A percentile compares a stretch with the other conserved stretches of the same genome.
phyloP scores from a whole-genome alignment of 2,797 vertebrate species.

The Takifugu ocellatus region DNA sequence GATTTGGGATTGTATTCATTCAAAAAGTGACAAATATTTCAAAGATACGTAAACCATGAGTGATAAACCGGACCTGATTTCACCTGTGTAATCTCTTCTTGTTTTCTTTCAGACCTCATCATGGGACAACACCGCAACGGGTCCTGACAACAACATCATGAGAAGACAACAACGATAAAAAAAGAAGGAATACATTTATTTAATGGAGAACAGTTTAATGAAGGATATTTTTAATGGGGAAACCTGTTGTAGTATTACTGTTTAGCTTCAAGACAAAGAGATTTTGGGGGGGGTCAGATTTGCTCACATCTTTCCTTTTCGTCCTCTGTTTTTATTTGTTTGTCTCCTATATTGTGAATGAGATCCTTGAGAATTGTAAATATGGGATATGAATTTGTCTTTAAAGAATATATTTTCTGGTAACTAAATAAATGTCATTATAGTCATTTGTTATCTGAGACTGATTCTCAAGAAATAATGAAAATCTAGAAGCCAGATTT shows the following conservation, averaged over 20 bases:
- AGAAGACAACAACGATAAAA: constrained; percentile 34
- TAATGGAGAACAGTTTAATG: constrained; percentile 63
- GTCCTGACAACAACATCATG: constrained; percentile 73
- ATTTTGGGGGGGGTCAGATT: constrained; percentile 42
- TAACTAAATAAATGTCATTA: constrained; percentile 75
- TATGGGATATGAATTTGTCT: constrained; percentile 74
- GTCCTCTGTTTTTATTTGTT: constrained; percentile 35
- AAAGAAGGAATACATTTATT: constrained; percentile 57
- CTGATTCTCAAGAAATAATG: neutral
- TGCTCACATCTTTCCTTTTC: constrained; percentile 53
- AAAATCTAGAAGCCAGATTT: neutral
- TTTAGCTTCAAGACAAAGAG: constrained; percentile 60
- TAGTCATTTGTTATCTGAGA: constrained; percentile 63
- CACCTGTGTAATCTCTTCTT: neutral
- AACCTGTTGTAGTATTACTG: constrained; percentile 61
- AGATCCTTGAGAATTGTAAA: constrained; percentile 69
- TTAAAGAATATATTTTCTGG: constrained; percentile 77
- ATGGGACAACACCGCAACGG: constrained; percentile 72
- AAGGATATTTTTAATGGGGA: constrained; percentile 60
- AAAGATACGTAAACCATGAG: too few species aligned
- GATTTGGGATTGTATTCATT: neutral
- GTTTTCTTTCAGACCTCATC: constrained; percentile 66
- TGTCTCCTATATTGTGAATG: constrained; percentile 61
- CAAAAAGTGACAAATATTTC: too few species aligned
- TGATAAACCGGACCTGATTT: neutral